Evolutionary conservation across 2,888 invertebrate genomes (phyloP).

Genomic region (Epirrhoe alternata): DNA sequence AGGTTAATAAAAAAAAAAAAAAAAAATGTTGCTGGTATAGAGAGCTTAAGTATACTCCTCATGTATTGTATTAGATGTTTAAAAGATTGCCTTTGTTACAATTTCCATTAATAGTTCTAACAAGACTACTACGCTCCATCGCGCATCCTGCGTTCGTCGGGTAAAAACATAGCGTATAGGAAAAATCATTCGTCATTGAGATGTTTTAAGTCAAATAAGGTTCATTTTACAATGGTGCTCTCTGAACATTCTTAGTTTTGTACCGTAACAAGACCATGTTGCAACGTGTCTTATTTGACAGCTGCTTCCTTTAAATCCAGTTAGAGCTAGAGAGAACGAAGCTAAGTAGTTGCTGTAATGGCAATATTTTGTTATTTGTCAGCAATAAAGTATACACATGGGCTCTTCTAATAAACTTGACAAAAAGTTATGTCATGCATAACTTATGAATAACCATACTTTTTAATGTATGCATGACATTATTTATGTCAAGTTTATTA

Average conservation of each 20-base stretch:
- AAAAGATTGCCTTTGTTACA: constrained; percentile 22
- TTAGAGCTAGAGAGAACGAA: constrained; percentile 36
- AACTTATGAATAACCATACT: no score
- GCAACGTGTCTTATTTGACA: constrained; percentile 59
- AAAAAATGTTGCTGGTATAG: no score
- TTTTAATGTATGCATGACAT: no score
- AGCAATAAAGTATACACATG: constrained; percentile 7
- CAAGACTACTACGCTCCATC: constrained; percentile 30
- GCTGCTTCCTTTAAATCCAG: constrained; percentile 61
- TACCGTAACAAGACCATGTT: constrained; percentile 47
- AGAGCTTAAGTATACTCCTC: background rate
- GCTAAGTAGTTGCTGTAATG: constrained; percentile 18
- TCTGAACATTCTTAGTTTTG: constrained; percentile 33
- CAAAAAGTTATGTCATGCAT: no score
- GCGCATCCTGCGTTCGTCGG: constrained; percentile 34
- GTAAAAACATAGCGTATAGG: constrained; percentile 39
- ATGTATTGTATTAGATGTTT: background rate
- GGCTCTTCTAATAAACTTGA: no score
- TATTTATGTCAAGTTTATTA: no score
- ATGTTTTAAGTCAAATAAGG: constrained; percentile 15
- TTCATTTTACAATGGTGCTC: constrained; percentile 23
- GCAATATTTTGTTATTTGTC: constrained; percentile 16
- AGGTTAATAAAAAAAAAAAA: no score
- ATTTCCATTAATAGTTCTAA: constrained; percentile 39
- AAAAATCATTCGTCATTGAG: constrained; percentile 9